Evolutionary conservation across 2,888 invertebrate species (phyloP).

Genomic region (Drosophila greeni): DNA sequence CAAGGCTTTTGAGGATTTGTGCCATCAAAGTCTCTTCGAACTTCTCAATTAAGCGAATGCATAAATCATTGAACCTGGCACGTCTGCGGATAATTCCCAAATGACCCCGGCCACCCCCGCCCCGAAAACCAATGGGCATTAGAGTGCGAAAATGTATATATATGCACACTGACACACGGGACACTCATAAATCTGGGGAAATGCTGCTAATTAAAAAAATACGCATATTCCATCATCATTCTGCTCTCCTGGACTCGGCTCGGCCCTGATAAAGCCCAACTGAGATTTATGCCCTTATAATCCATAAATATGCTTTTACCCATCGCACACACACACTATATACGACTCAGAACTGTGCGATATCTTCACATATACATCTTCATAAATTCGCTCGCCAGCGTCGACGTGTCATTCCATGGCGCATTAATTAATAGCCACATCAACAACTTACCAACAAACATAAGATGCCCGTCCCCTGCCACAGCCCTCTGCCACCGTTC

Average conservation of each 20-base stretch:
- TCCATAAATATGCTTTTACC: constrained; percentile 73
- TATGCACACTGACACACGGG: constrained; percentile 33
- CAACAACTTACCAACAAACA: constrained; percentile 65
- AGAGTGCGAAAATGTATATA: constrained; percentile 62
- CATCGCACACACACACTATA: constrained; percentile 14
- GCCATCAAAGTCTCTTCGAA: constrained; percentile 71
- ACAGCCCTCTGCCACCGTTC: background rate
- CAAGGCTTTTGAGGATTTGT: constrained; percentile 70
- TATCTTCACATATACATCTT: constrained; percentile 57
- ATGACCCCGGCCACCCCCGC: constrained; percentile 36
- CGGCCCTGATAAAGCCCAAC: constrained; percentile 65
- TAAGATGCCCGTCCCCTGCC: constrained; percentile 24
- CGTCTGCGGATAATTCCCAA: constrained; percentile 74
- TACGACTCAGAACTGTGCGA: constrained; percentile 10
- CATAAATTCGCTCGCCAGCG: constrained; percentile 66
- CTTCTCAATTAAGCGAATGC: constrained; percentile 75
- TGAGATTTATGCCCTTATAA: constrained; percentile 75
- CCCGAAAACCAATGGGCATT: constrained; percentile 53
- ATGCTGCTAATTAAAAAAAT: constrained; percentile 73
- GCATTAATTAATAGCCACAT: constrained; percentile 76
- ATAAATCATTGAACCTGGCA: constrained; percentile 67
- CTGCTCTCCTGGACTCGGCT: constrained; percentile 30
- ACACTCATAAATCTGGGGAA: constrained; percentile 71
- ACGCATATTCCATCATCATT: constrained; percentile 74
- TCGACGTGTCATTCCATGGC: constrained; percentile 71